phyloP scores from a whole-genome alignment of 2,888 invertebrate genomes.

The Ecdyonurus torrentis region DNA sequence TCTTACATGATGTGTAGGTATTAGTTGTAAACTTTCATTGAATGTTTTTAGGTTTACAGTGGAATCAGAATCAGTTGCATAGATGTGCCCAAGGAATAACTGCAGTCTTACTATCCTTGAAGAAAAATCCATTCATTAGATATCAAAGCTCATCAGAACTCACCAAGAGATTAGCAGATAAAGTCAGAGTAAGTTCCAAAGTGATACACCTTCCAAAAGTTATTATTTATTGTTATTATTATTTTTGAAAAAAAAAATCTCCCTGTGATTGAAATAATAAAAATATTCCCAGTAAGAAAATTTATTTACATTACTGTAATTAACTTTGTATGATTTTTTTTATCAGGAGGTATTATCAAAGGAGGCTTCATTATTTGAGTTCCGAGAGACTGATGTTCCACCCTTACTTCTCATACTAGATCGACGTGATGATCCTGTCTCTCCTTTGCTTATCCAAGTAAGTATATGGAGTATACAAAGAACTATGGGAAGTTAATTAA shows the following conservation, averaged over 20 bases:
- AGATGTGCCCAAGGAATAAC: slow-evolving; percentile 73
- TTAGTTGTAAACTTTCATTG: too few species aligned
- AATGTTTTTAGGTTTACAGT: slow-evolving; percentile 46
- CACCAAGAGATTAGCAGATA: slow-evolving; percentile 69
- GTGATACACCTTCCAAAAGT: not conserved
- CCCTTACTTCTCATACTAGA: slow-evolving; percentile 82
- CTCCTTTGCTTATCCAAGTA: slow-evolving; percentile 81
- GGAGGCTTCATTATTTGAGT: slow-evolving; percentile 77
- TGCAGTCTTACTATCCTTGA: slow-evolving; percentile 74
- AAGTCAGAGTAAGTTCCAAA: slow-evolving; percentile 37
- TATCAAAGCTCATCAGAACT: slow-evolving; percentile 76
- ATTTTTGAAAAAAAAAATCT: not conserved
- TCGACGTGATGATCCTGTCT: slow-evolving; percentile 85
- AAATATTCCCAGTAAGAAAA: not conserved
- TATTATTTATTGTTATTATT: not conserved
- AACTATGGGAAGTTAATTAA: too few species aligned
- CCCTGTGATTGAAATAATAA: not conserved
- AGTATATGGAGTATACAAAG: too few species aligned
- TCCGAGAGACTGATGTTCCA: slow-evolving; percentile 49
- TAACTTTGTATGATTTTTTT: slow-evolving; percentile 10
- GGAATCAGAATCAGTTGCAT: slow-evolving; percentile 61
- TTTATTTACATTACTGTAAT: not conserved
- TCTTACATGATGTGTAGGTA: too few species aligned
- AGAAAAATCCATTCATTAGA: slow-evolving; percentile 74
- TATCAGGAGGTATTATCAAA: slow-evolving; percentile 59